These are phyloP conservation scores for Telmatochromis sp. DNA, from an alignment of 2,113 vertebrate species.

Conservation along the genomic window DNA sequence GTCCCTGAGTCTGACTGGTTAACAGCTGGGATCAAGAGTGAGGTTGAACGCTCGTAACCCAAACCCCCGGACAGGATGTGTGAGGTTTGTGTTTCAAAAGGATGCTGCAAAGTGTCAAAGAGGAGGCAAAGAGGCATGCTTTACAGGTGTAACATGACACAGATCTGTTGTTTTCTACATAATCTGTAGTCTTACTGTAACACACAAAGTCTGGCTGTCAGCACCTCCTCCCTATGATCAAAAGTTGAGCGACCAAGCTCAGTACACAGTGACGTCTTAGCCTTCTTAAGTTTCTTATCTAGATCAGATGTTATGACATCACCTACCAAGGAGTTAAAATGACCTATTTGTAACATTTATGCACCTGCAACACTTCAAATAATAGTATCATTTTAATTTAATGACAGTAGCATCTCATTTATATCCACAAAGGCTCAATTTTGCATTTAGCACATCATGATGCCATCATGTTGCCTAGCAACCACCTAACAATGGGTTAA, in stretches of 20 bases:
- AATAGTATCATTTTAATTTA: background rate
- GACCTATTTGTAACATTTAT: background rate
- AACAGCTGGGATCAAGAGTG: conserved; percentile 75
- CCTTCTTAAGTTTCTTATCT: background rate
- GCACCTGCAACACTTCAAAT: background rate
- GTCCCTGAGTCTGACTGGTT: conserved; percentile 81
- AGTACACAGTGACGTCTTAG: background rate
- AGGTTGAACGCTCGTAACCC: conserved; percentile 48
- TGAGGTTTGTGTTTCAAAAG: conserved; percentile 18
- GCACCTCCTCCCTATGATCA: background rate
- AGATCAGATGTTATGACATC: background rate
- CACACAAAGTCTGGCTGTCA: background rate
- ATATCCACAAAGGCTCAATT: background rate
- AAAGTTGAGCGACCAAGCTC: background rate
- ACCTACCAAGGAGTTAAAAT: background rate
- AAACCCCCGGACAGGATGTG: conserved; percentile 54
- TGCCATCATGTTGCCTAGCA: background rate
- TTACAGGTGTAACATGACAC: background rate
- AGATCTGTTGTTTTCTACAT: background rate
- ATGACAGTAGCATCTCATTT: background rate
- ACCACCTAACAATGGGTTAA: background rate
- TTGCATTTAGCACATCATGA: background rate
- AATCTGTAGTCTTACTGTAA: background rate
- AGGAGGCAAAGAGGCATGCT: background rate
- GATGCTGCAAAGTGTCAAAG: conserved; percentile 29